These are phyloP conservation scores for Tor tambroides DNA, from an alignment of 2,113 vertebrate genomes.

Conservation along the genomic window DNA sequence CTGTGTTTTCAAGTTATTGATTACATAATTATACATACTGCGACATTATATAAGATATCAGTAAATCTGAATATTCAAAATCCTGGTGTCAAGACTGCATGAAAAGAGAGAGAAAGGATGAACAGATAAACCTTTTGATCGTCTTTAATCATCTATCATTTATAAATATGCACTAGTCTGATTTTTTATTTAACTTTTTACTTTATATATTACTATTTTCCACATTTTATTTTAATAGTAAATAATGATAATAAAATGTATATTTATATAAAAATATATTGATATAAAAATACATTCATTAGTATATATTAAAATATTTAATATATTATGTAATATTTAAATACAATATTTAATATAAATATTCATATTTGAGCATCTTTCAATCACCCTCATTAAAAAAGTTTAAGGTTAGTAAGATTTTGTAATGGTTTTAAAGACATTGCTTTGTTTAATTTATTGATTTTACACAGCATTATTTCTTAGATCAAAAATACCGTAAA, in stretches of 20 bases:
- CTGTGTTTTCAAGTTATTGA: neutral
- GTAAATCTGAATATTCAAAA: neutral
- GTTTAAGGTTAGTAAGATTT: too few relatives aligned
- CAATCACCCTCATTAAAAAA: neutral
- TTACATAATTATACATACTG: neutral
- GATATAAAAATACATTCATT: neutral
- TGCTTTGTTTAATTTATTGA: too few relatives aligned
- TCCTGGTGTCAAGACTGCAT: neutral
- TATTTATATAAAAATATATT: neutral
- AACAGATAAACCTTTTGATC: conserved; percentile 3
- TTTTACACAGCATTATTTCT: too few relatives aligned
- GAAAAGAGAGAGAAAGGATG: conserved; percentile 14
- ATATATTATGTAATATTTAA: neutral
- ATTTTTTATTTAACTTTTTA: neutral
- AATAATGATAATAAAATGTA: neutral
- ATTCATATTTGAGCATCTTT: neutral
- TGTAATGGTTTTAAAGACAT: neutral
- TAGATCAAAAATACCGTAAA: neutral
- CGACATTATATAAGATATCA: neutral
- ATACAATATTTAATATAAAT: neutral
- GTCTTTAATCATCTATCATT: neutral
- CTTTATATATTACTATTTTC: neutral
- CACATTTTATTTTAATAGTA: neutral
- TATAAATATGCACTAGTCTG: neutral
- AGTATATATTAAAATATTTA: neutral